Base-by-base conservation (phyloP, 2,888 invertebrate species). In the Poecilobothrus nobilitatus region DNA sequence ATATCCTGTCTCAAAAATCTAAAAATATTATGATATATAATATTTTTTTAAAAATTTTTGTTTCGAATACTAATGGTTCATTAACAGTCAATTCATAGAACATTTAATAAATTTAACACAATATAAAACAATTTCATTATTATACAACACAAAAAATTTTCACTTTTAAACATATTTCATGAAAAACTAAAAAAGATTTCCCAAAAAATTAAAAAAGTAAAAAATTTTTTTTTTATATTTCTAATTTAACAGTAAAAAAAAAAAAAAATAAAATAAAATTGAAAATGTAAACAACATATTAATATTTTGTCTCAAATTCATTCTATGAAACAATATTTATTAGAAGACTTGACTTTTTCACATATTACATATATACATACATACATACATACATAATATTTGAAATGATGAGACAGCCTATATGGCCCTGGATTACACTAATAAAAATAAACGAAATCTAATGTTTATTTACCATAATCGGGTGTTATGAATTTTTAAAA, bases 381-480 rank as follows among this genome's bases (percentile, higher is more conserved):
- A n/a, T n/a, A n/a, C n/a, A n/a, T n/a, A n/a, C n/a, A n/a, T 18
- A 15, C 53, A 53, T 18, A 53, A 18, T 15, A 18, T n/a, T n/a
- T 18, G 53, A n/a, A 6, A 53, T 53, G 2, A 53, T n/a, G n/a
- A 18, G 53, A 18, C 18, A n/a, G 53, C n/a, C 53, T 53, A 53
- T 27, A 27, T 53, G 53, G 53, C 53, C 53, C 53, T 18, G 53
- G 53, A 53, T 53, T 53, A n/a, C n/a, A 53, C 15, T 53, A 53
- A 53, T 53, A 53, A 53, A 53, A 6, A n/a, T 18, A 53, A 18
- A 18, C 15, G 9, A 53, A 15, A 12, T 53, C 9, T 53, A 18
- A 53, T 53, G 53, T 53, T 53, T 53, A 53, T 53, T 53, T 53
- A 53, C n/a, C 15, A 53, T 53, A 53, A 53, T 53, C 53, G 53